Evolutionary conservation across 2,888 invertebrate genomes (phyloP), one percentile per base, ranked within the genome.

Genomic region (Vesta saturnalis): DNA sequence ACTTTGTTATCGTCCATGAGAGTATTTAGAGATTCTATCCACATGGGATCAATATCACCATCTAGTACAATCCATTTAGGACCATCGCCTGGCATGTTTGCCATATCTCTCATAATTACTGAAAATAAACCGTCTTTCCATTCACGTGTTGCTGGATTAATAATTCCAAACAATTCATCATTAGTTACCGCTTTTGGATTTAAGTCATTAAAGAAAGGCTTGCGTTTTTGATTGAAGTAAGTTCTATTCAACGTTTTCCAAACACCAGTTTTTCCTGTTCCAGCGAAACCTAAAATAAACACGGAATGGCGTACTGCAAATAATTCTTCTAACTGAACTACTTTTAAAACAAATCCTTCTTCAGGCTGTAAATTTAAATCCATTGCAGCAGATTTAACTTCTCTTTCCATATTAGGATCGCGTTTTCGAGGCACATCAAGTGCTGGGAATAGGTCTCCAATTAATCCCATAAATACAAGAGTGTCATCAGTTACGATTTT

Each of bases 1-100:
- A 96, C 94, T 86, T 97, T 97, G 83, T 97, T 97, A 81, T 97
- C 97, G 82, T 97, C 97, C 97, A 97, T 97, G 15, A 97, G 91
- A 1, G 97, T 97, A 81, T 97, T 97, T 22, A 97, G 87, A 30
- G 96, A 96, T 84, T 97, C 97, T 78, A 97, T 97, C 97, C 97
- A 97, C 96, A 97, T 97, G 0, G 97, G 97, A 86, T 97, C 97
- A 76, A 97, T 97, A 80, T 97, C 97, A 15, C 97, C 97, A 83
- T 97, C 97, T 55, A 96, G 87, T 6, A 97, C 93, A 76, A 97
- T 95, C 97, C 97, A 97, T 82, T 96, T 96, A 0, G 94, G 93
- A 0, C 93, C 92, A 77, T 92, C 92, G 0, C 94, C 94, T 0
- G 90, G 85, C 87, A 96, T 88, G 82, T 96, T 96, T 0, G 96